Evolutionary conservation across 2,113 vertebrate species (phyloP).

Genomic region (human (Homo sapiens)): DNA sequence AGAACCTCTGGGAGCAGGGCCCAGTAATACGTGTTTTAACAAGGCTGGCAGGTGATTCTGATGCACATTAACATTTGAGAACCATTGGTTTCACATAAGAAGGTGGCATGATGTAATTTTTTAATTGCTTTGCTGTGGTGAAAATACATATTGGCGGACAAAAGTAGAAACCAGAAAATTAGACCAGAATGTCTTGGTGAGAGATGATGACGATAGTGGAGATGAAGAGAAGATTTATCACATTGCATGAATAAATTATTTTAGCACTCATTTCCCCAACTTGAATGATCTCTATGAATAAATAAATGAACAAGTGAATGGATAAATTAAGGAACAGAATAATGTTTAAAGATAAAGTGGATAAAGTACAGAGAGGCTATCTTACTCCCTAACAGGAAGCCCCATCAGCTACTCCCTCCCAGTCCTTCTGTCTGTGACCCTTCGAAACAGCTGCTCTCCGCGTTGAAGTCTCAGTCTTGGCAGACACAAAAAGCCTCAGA

Average conservation of each 20-base stretch:
- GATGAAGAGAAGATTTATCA: constrained; percentile 30
- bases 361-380: not conserved
- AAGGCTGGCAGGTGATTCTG: not conserved
- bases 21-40: not conserved
- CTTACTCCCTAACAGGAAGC: not conserved
- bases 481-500: not conserved
- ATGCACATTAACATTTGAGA: not conserved
- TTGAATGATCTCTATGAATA: constrained; percentile 44
- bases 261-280: constrained; percentile 7
- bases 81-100: not conserved
- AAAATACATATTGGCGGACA: not conserved
- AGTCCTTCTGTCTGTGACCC: not conserved
- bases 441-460: not conserved
- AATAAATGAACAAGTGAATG: not conserved
- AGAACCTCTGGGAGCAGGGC: fast-evolving
- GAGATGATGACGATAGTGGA: not conserved
- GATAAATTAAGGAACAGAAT: not conserved
- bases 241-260: constrained; percentile 54
- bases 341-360: not conserved
- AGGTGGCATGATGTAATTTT: not conserved
- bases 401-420: not conserved
- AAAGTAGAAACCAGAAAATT: not conserved
- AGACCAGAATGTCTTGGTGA: not conserved
- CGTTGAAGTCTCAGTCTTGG: not conserved
- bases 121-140: not conserved